Evolutionary conservation across 1,140 invertebrate species (phyloP).

Genomic region (Berghia stephanieae): DNA sequence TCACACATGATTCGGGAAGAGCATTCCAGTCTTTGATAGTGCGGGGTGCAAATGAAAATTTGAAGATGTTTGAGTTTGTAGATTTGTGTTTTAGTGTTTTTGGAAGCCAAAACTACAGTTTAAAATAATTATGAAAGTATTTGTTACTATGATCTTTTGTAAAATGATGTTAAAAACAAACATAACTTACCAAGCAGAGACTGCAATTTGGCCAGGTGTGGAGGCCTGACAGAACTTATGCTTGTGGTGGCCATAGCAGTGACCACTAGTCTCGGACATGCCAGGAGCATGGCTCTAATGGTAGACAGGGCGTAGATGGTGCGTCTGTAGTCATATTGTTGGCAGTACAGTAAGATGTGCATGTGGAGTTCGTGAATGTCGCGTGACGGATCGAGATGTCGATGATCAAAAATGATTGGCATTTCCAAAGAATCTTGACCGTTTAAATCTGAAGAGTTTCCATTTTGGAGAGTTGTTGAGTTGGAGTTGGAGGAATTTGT

Average conservation of each 20-base stretch:
- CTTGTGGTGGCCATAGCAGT: slow-evolving; percentile 78
- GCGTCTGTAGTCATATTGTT: slow-evolving; percentile 81
- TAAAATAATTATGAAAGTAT: neutral
- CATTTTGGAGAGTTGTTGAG: slow-evolving; percentile 11
- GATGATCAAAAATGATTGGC: slow-evolving; percentile 32
- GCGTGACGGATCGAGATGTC: slow-evolving; percentile 39
- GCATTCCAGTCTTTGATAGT: too few relatives aligned
- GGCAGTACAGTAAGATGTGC: slow-evolving; percentile 83
- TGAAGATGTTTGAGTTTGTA: too few relatives aligned
- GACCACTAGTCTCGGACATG: slow-evolving; percentile 79
- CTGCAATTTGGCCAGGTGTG: slow-evolving; percentile 71
- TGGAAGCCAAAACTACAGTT: too few relatives aligned
- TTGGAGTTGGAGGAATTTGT: neutral
- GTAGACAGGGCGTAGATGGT: slow-evolving; percentile 83
- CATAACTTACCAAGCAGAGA: slow-evolving; percentile 70
- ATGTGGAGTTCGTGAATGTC: slow-evolving; percentile 81
- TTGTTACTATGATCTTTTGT: neutral
- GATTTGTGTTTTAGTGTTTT: too few relatives aligned
- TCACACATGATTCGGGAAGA: too few relatives aligned
- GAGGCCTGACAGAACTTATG: slow-evolving; percentile 69
- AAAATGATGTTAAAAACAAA: neutral
- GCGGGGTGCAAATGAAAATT: too few relatives aligned
- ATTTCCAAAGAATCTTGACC: neutral
- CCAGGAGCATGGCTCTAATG: slow-evolving; percentile 78
- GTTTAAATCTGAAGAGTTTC: neutral